phyloP scores from a whole-genome alignment of 2,888 invertebrate genomes.

The Caenorhabditis doughertyi region DNA sequence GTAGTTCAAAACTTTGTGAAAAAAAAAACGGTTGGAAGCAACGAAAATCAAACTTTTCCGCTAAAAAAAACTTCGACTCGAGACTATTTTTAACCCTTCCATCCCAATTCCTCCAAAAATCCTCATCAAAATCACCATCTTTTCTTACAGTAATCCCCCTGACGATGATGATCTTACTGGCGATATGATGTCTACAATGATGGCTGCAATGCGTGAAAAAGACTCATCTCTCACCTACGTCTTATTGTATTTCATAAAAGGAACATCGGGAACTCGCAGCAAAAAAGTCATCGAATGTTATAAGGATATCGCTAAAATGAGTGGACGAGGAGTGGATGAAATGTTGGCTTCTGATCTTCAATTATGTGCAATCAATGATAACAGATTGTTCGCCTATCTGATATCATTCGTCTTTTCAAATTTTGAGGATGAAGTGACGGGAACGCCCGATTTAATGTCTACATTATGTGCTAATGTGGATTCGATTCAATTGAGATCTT shows the following conservation, averaged over 20 bases:
- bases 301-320: conserved; percentile 85
- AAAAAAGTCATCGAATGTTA: conserved; percentile 90
- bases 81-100: too few relatives aligned
- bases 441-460: conserved; percentile 86
- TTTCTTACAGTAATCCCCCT: conserved; percentile 60
- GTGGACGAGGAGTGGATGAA: conserved; percentile 85
- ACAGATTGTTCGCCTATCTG: conserved; percentile 86
- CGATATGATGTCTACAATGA: conserved; percentile 65
- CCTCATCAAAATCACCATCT: too few relatives aligned
- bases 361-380: conserved; percentile 86
- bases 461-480: conserved; percentile 94
- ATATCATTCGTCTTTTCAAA: conserved; percentile 93
- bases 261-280: conserved; percentile 14
- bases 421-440: conserved; percentile 81
- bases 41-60: too few relatives aligned
- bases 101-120: too few relatives aligned
- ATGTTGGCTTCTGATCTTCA: conserved; percentile 87
- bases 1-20: too few relatives aligned
- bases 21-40: too few relatives aligned
- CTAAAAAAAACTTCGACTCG: too few relatives aligned
- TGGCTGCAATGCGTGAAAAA: conserved; percentile 75
- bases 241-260: conserved; percentile 73
- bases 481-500: conserved; percentile 90
- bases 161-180: conserved; percentile 42
- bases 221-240: conserved; percentile 67